Evolutionary conservation across 1,140 invertebrate genomes (phyloP), one percentile per base, ranked within the genome.

Genomic region (Lordiphosa mommai): DNA sequence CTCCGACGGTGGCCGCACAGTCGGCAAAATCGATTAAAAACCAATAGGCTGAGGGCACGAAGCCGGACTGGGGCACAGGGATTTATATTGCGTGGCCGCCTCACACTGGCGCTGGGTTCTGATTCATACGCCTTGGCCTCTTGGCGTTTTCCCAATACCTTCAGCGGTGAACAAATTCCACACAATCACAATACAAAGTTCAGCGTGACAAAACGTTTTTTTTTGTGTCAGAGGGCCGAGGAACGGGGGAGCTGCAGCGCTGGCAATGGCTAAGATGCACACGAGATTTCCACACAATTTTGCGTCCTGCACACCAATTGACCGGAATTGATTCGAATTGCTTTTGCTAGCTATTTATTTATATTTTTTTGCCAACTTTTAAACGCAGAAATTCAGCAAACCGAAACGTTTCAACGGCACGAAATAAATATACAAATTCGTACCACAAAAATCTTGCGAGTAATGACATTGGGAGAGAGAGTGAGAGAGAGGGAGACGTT

Each of bases 21-120:
- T 72, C 64, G 65, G 69, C 77, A 82, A 82, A 84, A 82, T 82
- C 77, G 77, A 82, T 82, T 71, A 53, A 84, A 71, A 68, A 56
- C 51, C 61, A 82, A 82, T 84, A 58, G 58, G 44, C 61, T 56
- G 29, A 37, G 46, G 17, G 20, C 16, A 52, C 48, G 36, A 48
- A 37, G 34, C 12, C 34, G 34, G 30, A 49, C 37, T 32, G 44
- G 17, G 43, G 17, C 27, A 34, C 57, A 47, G 29, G 16, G 37
- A 40, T 52, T 52, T 20, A 16, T 49, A 16, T 49, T 49, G 14
- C 23, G 3, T 23, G 32, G n/a, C 29, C 8, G 20, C 9, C 37
- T 36, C 50, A 41, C 23, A 17, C 36, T 41, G 23, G 29, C 44
- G 43, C 32, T 44, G 63, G 63, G 50, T 43, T 17, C 32, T 64